phyloP scores from a whole-genome alignment of 92 coral and sea anemone genomes.

The Scolanthus callimorphus region DNA sequence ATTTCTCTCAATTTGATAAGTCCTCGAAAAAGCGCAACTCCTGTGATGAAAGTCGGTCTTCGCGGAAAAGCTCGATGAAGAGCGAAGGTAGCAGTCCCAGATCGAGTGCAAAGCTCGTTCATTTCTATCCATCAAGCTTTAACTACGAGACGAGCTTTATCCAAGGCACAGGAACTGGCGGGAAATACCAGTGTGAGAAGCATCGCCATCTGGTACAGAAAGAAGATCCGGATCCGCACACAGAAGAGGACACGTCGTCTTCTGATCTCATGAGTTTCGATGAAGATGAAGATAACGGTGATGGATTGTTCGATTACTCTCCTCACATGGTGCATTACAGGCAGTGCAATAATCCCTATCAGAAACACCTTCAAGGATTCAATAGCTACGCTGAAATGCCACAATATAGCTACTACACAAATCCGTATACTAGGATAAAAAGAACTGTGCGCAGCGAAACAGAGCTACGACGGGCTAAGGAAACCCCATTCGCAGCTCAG shows the following conservation, averaged over 20 bases:
- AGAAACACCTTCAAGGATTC: slow-evolving; percentile 17
- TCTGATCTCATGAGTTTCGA: slow-evolving; percentile 32
- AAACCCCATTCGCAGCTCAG: background rate
- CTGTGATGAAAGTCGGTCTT: background rate
- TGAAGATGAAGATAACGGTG: slow-evolving; percentile 13
- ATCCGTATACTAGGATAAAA: slow-evolving; percentile 13
- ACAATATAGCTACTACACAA: background rate
- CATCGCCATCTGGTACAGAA: background rate
- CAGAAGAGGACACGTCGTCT: slow-evolving; percentile 15
- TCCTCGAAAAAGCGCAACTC: slow-evolving; percentile 1
- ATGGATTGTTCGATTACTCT: slow-evolving; percentile 19
- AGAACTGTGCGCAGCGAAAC: slow-evolving; percentile 22
- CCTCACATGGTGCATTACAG: slow-evolving; percentile 20
- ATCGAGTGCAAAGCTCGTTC: slow-evolving; percentile 22
- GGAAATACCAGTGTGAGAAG: slow-evolving; percentile 1
- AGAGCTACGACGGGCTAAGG: slow-evolving; percentile 22
- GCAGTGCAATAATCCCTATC: slow-evolving; percentile 11
- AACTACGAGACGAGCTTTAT: slow-evolving; percentile 25
- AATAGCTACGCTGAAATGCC: slow-evolving; percentile 21
- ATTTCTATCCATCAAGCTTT: slow-evolving; percentile 18
- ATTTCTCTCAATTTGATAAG: slow-evolving; percentile 13
- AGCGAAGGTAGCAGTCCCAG: slow-evolving; percentile 4
- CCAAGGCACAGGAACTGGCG: slow-evolving; percentile 3
- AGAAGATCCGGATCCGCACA: slow-evolving; percentile 1
- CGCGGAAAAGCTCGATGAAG: slow-evolving; percentile 3